phyloP scores from a whole-genome alignment of 2,888 invertebrate species.

The Ormyrus rosae region DNA sequence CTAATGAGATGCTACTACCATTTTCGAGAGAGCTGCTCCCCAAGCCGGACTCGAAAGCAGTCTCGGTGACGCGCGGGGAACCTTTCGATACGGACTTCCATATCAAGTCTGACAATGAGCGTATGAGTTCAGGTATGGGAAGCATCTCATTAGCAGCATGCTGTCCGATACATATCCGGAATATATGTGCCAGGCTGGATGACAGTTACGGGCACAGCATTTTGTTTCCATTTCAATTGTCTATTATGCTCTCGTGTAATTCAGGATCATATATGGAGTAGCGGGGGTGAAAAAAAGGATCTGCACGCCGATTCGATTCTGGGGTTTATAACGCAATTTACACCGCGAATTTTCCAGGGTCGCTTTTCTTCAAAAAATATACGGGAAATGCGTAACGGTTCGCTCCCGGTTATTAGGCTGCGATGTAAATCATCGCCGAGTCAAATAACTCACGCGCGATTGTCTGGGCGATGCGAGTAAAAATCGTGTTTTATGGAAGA shows the following conservation, averaged over 20 bases:
- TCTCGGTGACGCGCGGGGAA: background rate
- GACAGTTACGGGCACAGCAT: background rate
- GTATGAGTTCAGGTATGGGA: conserved; percentile 20
- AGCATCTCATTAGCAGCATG: conserved; percentile 44
- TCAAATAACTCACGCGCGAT: conserved; percentile 41
- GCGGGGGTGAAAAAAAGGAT: too few species aligned
- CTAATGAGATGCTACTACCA: conserved; percentile 43
- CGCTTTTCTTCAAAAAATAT: background rate
- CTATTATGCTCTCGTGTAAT: background rate
- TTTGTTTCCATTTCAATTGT: conserved; percentile 9
- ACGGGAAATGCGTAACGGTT: conserved; percentile 8
- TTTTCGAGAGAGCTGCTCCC: background rate
- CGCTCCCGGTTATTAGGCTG: conserved; percentile 12
- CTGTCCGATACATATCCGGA: conserved; percentile 27
- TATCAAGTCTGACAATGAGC: conserved; percentile 33
- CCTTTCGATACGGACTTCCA: conserved; percentile 16
- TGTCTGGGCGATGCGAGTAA: conserved; percentile 3
- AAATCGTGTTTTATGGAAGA: conserved; percentile 33
- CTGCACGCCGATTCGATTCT: too few species aligned
- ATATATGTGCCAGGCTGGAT: conserved; percentile 10
- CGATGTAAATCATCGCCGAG: conserved; percentile 38
- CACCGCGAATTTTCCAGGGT: background rate
- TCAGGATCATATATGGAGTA: background rate
- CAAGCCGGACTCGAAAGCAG: background rate
- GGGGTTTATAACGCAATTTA: too few species aligned